Base-by-base conservation (phyloP, 2,797 vertebrate genomes). In the Taenioides sp. region DNA sequence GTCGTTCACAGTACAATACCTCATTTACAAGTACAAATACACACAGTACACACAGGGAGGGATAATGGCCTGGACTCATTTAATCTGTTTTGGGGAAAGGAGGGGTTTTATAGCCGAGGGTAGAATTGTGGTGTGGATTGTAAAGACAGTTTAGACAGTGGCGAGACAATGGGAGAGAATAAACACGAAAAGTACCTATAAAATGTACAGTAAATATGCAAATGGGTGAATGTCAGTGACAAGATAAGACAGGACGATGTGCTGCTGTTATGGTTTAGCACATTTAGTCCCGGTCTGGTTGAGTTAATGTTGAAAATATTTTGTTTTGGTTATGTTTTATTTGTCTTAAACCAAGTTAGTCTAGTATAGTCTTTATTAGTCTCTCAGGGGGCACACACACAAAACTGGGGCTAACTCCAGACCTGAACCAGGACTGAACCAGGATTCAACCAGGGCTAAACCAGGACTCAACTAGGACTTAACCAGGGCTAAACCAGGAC, bases 201-300 rank as follows among this genome's bases (percentile, higher is more conserved):
- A 62, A 62, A 62, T 37, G 18, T 62, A 62, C 4, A 62, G 60
- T 62, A 37, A 62, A 62, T 62, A 62, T 62, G 60, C 60, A 37
- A 62, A 62, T 62, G 59, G 5, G 5, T 3, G 59, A 18, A 28
- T 18, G 28, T 61, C 27, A 11, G 28, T 34, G 20, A 11, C 7
- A n/a, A 37, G 60, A 62, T 37, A 62, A 62, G 57, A 59, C 23
- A 2, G 16, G 25, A 17, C 27, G 14, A 25, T 17, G 27, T 27
- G 57, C 16, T 25, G 57, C 5, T 52, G 2, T 52, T 52, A 52
- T 20, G 49, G 49, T 52, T 52, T n/a, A n/a, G 20, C 20, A 43
- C 12, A 2, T 4, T 40, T 12, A 40, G 12, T 16, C 43, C 43
- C 4, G 43, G 14, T 47, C 16, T 47, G 43, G 43, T 47, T 2